These are phyloP conservation scores for Heteronetta atricapilla DNA, from an alignment of 2,113 vertebrate species.

Conservation along the genomic window DNA sequence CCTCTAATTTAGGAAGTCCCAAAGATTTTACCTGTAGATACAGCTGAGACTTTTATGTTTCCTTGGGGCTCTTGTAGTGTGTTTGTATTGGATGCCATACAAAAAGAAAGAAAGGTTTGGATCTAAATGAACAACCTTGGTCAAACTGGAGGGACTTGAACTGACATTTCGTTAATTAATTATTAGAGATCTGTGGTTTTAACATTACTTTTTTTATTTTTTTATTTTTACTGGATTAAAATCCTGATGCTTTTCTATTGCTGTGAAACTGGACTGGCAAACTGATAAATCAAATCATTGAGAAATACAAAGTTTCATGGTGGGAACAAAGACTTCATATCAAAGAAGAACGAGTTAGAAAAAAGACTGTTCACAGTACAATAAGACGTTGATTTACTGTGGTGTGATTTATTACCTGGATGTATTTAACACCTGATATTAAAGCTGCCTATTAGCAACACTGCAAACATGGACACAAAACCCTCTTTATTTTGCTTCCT, in stretches of 20 bases:
- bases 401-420: conserved; percentile 6
- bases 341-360: background rate
- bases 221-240: background rate
- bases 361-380: background rate
- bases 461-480: background rate
- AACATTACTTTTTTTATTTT: background rate
- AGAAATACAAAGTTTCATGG: background rate
- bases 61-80: background rate
- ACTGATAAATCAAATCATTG: background rate
- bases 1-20: background rate
- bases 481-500: conserved; percentile 13
- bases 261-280: background rate
- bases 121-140: background rate
- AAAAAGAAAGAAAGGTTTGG: background rate
- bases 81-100: background rate
- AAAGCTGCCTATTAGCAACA: background rate
- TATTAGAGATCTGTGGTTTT: background rate
- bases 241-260: background rate
- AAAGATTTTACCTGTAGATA: background rate
- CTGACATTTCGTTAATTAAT: background rate
- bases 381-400: background rate
- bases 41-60: background rate
- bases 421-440: background rate
- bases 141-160: background rate
- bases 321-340: background rate